Conservation (phyloP, 2,113 vertebrate species). For the Ornithorhynchus anatinus region DNA sequence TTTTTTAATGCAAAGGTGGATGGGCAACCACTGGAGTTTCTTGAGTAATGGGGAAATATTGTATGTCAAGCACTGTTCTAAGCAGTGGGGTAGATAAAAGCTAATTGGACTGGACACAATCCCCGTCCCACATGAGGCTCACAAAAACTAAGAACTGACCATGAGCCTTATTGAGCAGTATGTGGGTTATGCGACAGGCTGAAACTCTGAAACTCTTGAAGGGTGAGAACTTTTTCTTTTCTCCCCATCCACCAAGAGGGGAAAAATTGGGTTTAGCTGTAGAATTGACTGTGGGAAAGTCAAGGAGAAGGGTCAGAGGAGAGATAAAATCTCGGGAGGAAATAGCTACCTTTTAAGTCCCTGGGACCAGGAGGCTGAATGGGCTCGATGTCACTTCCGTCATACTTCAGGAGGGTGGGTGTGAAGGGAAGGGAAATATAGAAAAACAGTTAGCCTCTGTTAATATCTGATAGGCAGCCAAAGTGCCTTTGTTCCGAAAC, state of each 20-base stretch:
- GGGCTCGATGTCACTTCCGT: conserved; percentile 34
- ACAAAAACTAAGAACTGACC: no score
- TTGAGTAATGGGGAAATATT: no score
- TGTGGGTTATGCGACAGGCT: conserved; percentile 50
- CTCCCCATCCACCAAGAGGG: conserved; percentile 27
- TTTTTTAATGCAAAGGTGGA: no score
- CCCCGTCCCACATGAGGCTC: no score
- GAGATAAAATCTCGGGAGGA: background rate
- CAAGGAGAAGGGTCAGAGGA: conserved; percentile 4
- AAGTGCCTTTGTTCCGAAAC: conserved; percentile 53
- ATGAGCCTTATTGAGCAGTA: conserved; percentile 26
- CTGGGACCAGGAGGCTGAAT: background rate
- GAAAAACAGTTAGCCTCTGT: conserved; percentile 62
- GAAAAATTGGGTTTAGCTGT: conserved; percentile 38
- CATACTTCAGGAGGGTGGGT: background rate
- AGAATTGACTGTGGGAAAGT: conserved; percentile 12
- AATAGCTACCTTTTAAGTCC: conserved; percentile 25
- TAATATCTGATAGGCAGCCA: conserved; percentile 68
- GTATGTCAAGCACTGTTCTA: no score
- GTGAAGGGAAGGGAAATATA: background rate
- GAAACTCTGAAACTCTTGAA: conserved; percentile 23
- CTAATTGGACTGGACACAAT: no score
- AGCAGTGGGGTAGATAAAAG: no score
- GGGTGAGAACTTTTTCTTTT: conserved; percentile 18
- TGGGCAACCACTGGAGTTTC: no score